Percentiles rank a stretch among this genome's conserved stretches.
phyloP scores from a whole-genome alignment of 1,140 invertebrate species.

The Brachionus manjavacas region DNA sequence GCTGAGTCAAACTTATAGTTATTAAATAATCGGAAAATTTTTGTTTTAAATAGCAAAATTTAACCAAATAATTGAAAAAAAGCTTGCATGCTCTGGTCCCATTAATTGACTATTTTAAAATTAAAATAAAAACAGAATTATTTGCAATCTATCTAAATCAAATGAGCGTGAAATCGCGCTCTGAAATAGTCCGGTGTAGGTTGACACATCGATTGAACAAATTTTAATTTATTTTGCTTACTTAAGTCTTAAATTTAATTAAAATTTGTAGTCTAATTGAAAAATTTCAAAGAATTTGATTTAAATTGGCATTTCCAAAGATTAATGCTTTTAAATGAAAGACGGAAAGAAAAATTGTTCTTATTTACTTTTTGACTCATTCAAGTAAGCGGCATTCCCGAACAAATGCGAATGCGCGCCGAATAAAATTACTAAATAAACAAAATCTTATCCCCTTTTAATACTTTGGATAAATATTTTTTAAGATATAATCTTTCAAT shows the following conservation, averaged over 20 bases:
- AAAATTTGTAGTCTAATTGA: background rate
- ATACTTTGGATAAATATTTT: background rate
- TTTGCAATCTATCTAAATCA: background rate
- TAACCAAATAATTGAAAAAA: background rate
- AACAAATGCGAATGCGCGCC: background rate
- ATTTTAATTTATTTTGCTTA: background rate
- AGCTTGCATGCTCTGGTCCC: background rate
- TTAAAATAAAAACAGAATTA: background rate
- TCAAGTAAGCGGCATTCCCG: background rate
- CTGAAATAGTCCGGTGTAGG: background rate
- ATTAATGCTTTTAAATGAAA: background rate
- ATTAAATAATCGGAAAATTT: background rate
- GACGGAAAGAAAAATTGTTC: no score
- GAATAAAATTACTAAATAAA: background rate
- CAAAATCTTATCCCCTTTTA: background rate
- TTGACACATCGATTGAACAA: background rate
- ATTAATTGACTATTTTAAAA: background rate
- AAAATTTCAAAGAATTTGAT: background rate
- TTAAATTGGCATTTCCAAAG: background rate
- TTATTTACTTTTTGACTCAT: background rate
- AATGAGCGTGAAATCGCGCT: background rate
- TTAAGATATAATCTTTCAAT: background rate
- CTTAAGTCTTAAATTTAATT: background rate
- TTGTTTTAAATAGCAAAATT: background rate
- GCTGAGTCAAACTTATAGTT: background rate